Percentiles rank a stretch among this genome's conserved stretches.
These are phyloP conservation scores for Seira ritae DNA, from an alignment of 2,888 invertebrate species.

Conservation along the genomic window DNA sequence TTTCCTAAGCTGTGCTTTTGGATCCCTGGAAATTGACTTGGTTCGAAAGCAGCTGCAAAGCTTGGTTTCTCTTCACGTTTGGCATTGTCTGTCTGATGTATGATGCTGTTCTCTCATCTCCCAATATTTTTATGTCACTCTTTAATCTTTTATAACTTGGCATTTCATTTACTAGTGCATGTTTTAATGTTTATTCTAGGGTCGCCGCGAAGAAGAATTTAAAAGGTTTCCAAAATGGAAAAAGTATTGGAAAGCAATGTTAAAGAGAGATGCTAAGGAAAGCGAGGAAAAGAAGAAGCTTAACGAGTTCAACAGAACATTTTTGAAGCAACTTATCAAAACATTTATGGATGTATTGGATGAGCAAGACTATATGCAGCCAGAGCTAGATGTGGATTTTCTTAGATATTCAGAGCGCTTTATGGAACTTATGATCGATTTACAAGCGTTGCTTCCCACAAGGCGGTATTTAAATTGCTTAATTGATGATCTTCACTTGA, in stretches of 20 bases:
- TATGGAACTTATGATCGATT: slow-evolving; percentile 95
- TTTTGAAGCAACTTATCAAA: slow-evolving; percentile 89
- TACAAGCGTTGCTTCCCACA: slow-evolving; percentile 96
- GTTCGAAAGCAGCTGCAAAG: slow-evolving; percentile 94
- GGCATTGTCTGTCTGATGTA: slow-evolving; percentile 91
- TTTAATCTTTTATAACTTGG: no score
- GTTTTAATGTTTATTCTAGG: slow-evolving; percentile 76
- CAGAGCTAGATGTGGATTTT: slow-evolving; percentile 76
- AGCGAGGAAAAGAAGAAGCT: slow-evolving; percentile 75
- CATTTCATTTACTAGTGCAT: neutral
- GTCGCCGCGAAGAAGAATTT: slow-evolving; percentile 90
- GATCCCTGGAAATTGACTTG: slow-evolving; percentile 96
- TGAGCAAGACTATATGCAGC: slow-evolving; percentile 74
- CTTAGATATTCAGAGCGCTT: slow-evolving; percentile 95
- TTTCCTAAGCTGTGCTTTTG: slow-evolving; percentile 97
- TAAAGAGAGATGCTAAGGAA: slow-evolving; percentile 83
- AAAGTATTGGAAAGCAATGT: slow-evolving; percentile 93
- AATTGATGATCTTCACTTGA: slow-evolving; percentile 94
- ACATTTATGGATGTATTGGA: slow-evolving; percentile 91
- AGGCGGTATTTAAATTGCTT: slow-evolving; percentile 97
- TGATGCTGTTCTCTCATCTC: slow-evolving; percentile 72
- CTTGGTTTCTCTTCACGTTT: slow-evolving; percentile 94
- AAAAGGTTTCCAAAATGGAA: slow-evolving; percentile 91
- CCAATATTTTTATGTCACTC: no score
- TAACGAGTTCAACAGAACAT: slow-evolving; percentile 88